A percentile compares a stretch with the other conserved stretches of the same genome.
These are phyloP conservation scores for Drosophila austrosaltans DNA, from an alignment of 2,888 invertebrate genomes.

Conservation along the genomic window DNA sequence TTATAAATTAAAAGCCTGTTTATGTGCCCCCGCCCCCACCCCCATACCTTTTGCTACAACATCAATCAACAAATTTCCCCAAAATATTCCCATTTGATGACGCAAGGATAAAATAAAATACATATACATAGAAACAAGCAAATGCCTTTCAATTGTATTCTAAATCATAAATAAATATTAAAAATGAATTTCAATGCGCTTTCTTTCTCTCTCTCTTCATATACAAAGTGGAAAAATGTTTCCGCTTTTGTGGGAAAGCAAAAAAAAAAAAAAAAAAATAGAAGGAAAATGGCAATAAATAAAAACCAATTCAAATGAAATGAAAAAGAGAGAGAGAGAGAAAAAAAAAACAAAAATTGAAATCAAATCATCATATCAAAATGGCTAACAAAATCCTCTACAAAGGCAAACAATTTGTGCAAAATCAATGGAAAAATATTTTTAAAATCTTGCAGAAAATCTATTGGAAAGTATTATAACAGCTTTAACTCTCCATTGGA, in stretches of 20 bases:
- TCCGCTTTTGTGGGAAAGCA: slow-evolving; percentile 6
- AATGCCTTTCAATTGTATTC: slow-evolving; percentile 50
- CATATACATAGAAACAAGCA: slow-evolving; percentile 38
- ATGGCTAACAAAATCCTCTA: slow-evolving; percentile 7
- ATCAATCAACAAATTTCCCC: slow-evolving; percentile 61
- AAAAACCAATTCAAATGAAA: slow-evolving; percentile 11
- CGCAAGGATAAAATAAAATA: slow-evolving; percentile 16
- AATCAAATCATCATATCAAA: slow-evolving; percentile 9
- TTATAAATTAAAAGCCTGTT: slow-evolving; percentile 73
- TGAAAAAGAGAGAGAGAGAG: not conserved
- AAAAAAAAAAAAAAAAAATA: not conserved
- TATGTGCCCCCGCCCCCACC: slow-evolving; percentile 22
- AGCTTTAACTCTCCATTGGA: too few species aligned
- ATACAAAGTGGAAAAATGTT: slow-evolving; percentile 26
- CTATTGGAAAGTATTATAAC: too few species aligned
- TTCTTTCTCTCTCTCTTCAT: slow-evolving; percentile 13
- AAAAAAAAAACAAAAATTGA: not conserved
- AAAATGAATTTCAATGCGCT: slow-evolving; percentile 57
- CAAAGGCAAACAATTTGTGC: slow-evolving; percentile 3
- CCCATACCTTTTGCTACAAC: slow-evolving; percentile 15
- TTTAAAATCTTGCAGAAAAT: not conserved
- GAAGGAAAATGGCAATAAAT: slow-evolving; percentile 5
- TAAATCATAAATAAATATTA: slow-evolving; percentile 70
- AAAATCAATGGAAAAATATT: not conserved
- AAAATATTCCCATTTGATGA: slow-evolving; percentile 19